phyloP scores from a whole-genome alignment of 1,140 invertebrate genomes.

The Drosophila sucinea region DNA sequence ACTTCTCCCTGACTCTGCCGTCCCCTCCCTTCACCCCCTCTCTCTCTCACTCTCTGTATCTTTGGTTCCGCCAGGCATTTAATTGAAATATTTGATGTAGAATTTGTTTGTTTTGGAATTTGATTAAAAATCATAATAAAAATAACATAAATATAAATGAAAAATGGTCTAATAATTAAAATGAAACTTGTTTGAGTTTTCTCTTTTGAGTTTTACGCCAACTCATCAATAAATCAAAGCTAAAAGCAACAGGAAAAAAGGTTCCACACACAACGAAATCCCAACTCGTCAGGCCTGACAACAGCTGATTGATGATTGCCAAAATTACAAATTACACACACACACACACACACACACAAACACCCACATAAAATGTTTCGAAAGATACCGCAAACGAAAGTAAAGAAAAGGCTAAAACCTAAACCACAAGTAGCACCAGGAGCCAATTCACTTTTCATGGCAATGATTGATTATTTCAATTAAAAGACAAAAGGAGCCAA shows the following conservation, averaged over 20 bases:
- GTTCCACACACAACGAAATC: conserved; percentile 41
- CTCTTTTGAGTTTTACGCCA: conserved; percentile 38
- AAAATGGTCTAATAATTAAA: conserved; percentile 25
- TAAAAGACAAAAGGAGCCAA: conserved; percentile 1
- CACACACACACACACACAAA: conserved; percentile 61
- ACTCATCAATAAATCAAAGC: conserved; percentile 79
- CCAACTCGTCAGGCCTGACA: conserved; percentile 63
- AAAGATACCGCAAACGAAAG: not conserved
- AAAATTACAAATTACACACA: conserved; percentile 80
- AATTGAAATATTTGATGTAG: conserved; percentile 55
- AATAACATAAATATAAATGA: conserved; percentile 2
- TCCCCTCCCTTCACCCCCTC: not conserved
- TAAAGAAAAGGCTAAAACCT: conserved; percentile 2
- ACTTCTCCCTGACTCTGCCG: not conserved
- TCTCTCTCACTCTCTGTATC: not conserved
- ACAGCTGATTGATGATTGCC: conserved; percentile 76
- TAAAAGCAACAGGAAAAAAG: conserved; percentile 24
- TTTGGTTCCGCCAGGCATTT: not conserved
- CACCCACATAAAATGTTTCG: not conserved
- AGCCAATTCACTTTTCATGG: conserved; percentile 9
- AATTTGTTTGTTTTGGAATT: conserved; percentile 35
- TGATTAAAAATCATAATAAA: conserved; percentile 35
- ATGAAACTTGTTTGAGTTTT: conserved; percentile 18
- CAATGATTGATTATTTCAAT: conserved; percentile 13
- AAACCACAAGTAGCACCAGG: conserved; percentile 10